Conservation (phyloP, 2,888 invertebrate species). For the Chrysina gloriosa region DNA sequence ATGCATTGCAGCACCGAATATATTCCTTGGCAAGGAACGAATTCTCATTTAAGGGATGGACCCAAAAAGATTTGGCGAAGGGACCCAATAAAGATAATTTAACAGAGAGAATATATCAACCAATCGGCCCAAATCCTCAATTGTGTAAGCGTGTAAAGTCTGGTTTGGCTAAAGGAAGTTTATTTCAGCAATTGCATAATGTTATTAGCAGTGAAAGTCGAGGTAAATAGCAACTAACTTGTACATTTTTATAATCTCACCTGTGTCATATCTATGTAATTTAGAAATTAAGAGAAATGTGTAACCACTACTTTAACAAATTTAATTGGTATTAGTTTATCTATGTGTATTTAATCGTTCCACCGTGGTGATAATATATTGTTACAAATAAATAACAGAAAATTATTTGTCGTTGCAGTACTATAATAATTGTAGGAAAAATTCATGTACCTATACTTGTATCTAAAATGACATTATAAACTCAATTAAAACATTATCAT, state of each 20-base stretch:
- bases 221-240: slow-evolving; percentile 64
- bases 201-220: slow-evolving; percentile 66
- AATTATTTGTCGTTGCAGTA: no score
- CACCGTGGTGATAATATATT: no score
- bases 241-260: slow-evolving; percentile 57
- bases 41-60: slow-evolving; percentile 71
- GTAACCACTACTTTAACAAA: no score
- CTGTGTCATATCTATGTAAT: no score
- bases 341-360: no score
- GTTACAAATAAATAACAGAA: no score
- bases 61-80: slow-evolving; percentile 63
- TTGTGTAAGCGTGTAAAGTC: slow-evolving; percentile 78
- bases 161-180: slow-evolving; percentile 82
- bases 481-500: no score
- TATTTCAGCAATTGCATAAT: slow-evolving; percentile 76
- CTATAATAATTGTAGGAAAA: no score
- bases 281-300: no score
- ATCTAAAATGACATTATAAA: no score
- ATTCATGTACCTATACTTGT: no score
- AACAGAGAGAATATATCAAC: slow-evolving; percentile 63
- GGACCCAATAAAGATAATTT: slow-evolving; percentile 67
- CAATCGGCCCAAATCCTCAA: slow-evolving; percentile 76
- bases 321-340: no score
- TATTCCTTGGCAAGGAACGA: slow-evolving; percentile 85
- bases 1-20: slow-evolving; percentile 76